A percentile compares a stretch with the other conserved stretches of the same genome.
Conservation (phyloP, 2,797 vertebrate genomes). For the Amniataba percoides region DNA sequence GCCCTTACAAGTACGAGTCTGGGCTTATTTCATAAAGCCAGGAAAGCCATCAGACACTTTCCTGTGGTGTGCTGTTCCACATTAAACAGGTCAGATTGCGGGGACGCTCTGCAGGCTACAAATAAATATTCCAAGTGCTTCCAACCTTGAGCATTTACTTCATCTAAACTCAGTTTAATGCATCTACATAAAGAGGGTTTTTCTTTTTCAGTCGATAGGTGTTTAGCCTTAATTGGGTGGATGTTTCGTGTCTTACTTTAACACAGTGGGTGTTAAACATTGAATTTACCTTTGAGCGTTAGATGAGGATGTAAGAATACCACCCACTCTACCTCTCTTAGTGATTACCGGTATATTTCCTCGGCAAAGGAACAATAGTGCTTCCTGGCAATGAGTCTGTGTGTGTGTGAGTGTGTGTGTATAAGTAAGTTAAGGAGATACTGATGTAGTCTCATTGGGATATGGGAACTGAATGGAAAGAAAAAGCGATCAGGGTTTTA, state of each 20-base stretch:
- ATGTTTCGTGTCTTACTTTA: conserved; percentile 36
- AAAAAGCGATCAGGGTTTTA: background rate
- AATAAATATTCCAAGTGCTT: conserved; percentile 39
- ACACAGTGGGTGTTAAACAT: conserved; percentile 3
- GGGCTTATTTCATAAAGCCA: conserved; percentile 30
- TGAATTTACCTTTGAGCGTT: conserved; percentile 28
- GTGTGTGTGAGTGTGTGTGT: conserved; percentile 7
- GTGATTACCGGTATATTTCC: conserved; percentile 18
- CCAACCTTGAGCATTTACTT: conserved; percentile 31
- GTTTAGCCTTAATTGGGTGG: conserved; percentile 19
- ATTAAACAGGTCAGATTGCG: conserved; percentile 31
- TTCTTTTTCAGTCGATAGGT: conserved; percentile 7
- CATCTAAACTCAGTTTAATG: conserved; percentile 32
- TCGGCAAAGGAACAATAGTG: background rate
- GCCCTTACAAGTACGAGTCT: conserved; percentile 30
- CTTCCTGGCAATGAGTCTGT: conserved; percentile 23
- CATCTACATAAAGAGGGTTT: conserved; percentile 13
- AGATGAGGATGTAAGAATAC: conserved; percentile 16
- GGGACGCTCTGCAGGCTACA: conserved; percentile 2
- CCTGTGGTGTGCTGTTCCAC: conserved; percentile 14
- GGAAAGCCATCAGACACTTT: conserved; percentile 32
- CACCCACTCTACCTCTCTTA: conserved; percentile 8
- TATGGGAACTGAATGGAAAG: background rate
- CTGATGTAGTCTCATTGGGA: background rate
- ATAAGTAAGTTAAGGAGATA: conserved; percentile 9